Evolutionary conservation across 2,797 vertebrate species (phyloP).

Genomic region (Bradypodion ventrale): DNA sequence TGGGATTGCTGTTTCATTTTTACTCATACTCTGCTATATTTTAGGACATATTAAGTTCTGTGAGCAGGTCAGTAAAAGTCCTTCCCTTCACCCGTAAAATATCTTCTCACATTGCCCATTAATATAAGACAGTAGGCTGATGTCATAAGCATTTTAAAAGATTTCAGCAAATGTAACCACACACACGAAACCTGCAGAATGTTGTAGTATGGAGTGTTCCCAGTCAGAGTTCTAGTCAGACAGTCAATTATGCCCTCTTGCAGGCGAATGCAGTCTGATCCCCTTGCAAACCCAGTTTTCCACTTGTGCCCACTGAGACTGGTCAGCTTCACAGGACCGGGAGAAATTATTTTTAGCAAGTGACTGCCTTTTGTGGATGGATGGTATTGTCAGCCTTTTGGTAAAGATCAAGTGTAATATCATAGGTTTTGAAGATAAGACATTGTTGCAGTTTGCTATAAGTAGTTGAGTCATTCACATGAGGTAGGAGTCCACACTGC

Average conservation of each 20-base stretch:
- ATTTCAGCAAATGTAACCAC: not conserved
- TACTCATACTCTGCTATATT: constrained; percentile 33
- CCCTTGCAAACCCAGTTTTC: too few relatives aligned
- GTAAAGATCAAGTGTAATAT: too few relatives aligned
- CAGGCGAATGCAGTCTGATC: not conserved
- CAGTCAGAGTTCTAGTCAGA: not conserved
- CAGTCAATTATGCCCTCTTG: not conserved
- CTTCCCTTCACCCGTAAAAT: constrained; percentile 29
- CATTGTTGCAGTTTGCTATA: too few relatives aligned
- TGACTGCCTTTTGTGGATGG: too few relatives aligned
- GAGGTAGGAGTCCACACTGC: too few relatives aligned
- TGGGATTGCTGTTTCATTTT: constrained; percentile 51
- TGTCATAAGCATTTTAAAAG: not conserved
- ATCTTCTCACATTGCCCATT: constrained; percentile 26
- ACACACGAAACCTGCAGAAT: not conserved
- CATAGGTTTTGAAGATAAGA: too few relatives aligned
- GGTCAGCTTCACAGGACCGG: not conserved
- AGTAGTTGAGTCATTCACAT: too few relatives aligned
- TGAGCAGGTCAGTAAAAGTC: constrained; percentile 14
- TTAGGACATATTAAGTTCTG: constrained; percentile 46
- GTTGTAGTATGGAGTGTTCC: not conserved
- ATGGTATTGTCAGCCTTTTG: too few relatives aligned
- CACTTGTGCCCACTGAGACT: not conserved
- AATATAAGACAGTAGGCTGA: constrained; percentile 26
- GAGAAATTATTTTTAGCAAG: not conserved